Base-by-base conservation (phyloP, 2,888 invertebrate species). In the Arctia plantaginis region DNA sequence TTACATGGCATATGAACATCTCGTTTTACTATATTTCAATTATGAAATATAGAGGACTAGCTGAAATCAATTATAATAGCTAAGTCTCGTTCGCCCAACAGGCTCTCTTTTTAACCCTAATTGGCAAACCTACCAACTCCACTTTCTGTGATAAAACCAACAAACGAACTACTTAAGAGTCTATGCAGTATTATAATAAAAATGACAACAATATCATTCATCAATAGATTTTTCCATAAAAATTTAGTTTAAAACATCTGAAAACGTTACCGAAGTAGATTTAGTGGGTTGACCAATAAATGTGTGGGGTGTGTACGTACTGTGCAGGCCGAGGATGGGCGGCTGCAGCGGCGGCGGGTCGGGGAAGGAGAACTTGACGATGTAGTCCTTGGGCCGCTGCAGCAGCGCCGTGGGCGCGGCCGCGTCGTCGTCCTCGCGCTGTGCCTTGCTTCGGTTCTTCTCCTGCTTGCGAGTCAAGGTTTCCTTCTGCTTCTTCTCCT, bases 321-420 rank as follows among this genome's bases (percentile, higher is more conserved):
- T 97, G 91, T 99, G 98, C 71, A 99, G 93, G 51, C 99, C 99
- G 66, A 99, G 97, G 89, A 99, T 98, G 20, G 99, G 99, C 55
- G 99, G 99, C 91, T 99, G 99, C 69, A 99, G 95, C 66, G 99
- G 99, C 67, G 99, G 98, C 41, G 99, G 99, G 92, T 99, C 99
- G 1, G 99, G 99, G 95, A 99, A 99, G 78, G 97, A 97, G 95
- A 99, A 99, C 96, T 99, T 99, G 81, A 99, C 99, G 83, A 98
- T 96, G 92, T 99, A 99, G 83, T 99, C 99, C 91, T 98, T 98
- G 23, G 99, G 99, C 85, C 97, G 97, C 87, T 98, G 97, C 80
- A 99, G 93, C 72, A 99, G 93, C 8, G 97, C 96, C 0, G 98
- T 97, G 2, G 94, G 94, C 66, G 92, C 92, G 3, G 93, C 88